Evolutionary conservation across 2,888 invertebrate genomes (phyloP).

Genomic region (Cheilosia pagana): DNA sequence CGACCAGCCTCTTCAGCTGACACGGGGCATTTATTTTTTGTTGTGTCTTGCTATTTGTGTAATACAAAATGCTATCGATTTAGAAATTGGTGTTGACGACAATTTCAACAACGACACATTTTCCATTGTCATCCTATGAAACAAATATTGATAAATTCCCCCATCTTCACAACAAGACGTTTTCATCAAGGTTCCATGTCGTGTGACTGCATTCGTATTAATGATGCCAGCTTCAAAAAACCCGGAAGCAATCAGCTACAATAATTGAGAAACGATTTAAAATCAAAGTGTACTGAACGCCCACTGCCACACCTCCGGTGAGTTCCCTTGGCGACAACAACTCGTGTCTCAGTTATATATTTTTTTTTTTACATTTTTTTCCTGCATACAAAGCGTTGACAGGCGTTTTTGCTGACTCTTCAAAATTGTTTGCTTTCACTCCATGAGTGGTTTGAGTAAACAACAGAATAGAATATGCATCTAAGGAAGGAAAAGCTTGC

Average conservation of each 20-base stretch:
- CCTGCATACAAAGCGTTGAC: constrained; percentile 14
- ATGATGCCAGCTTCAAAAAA: not conserved
- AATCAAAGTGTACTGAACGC: constrained; percentile 21
- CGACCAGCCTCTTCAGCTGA: too few species aligned
- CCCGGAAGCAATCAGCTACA: too few species aligned
- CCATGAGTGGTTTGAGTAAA: constrained; percentile 40
- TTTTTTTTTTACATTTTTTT: constrained; percentile 17
- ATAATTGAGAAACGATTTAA: not conserved
- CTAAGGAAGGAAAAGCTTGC: constrained; percentile 41
- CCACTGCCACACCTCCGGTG: constrained; percentile 31
- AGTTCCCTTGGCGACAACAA: constrained; percentile 37
- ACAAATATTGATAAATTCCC: too few species aligned
- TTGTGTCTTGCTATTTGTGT: too few species aligned
- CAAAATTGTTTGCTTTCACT: constrained; percentile 53
- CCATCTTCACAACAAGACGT: too few species aligned
- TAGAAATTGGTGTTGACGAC: too few species aligned
- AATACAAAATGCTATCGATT: too few species aligned
- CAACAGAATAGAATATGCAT: constrained; percentile 41
- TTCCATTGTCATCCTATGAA: too few species aligned
- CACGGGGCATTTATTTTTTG: too few species aligned
- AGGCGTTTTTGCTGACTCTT: constrained; percentile 51
- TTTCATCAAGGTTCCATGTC: not conserved
- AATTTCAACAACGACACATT: too few species aligned
- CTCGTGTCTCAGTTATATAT: not conserved
- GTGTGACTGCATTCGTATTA: not conserved